phyloP scores from a whole-genome alignment of 2,888 invertebrate species.

The Athalia circularis region DNA sequence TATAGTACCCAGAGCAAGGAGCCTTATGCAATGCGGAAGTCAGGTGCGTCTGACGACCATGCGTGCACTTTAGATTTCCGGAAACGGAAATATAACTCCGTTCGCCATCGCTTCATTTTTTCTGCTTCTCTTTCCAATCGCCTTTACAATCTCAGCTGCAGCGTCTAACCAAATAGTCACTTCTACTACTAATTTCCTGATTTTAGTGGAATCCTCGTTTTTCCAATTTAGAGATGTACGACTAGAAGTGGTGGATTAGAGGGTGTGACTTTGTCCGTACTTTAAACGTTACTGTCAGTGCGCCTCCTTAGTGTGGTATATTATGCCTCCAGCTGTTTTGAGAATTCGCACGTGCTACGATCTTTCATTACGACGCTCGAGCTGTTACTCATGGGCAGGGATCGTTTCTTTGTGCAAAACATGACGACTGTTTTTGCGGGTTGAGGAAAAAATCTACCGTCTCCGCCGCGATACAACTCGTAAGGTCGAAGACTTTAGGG shows the following conservation, averaged over 20 bases:
- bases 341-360: conserved; percentile 29
- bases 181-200: no score
- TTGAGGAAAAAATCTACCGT: neutral
- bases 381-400: neutral
- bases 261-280: conserved; percentile 31
- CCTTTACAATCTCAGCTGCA: neutral
- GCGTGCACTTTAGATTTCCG: conserved; percentile 34
- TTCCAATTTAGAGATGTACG: neutral
- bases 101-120: neutral
- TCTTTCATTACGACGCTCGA: neutral
- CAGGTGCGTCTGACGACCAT: conserved; percentile 32
- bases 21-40: conserved; percentile 38
- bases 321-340: conserved; percentile 31
- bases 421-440: conserved; percentile 1
- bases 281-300: conserved; percentile 25
- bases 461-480: no score
- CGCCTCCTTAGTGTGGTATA: conserved; percentile 11
- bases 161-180: neutral
- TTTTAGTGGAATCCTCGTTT: neutral
- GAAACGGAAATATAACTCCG: conserved; percentile 17
- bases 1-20: conserved; percentile 45
- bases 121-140: neutral
- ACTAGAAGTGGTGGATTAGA: conserved; percentile 23
- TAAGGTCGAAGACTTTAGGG: no score
- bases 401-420: neutral